Evolutionary conservation across 2,797 vertebrate species (phyloP).

Genomic region (Hydrophis major): DNA sequence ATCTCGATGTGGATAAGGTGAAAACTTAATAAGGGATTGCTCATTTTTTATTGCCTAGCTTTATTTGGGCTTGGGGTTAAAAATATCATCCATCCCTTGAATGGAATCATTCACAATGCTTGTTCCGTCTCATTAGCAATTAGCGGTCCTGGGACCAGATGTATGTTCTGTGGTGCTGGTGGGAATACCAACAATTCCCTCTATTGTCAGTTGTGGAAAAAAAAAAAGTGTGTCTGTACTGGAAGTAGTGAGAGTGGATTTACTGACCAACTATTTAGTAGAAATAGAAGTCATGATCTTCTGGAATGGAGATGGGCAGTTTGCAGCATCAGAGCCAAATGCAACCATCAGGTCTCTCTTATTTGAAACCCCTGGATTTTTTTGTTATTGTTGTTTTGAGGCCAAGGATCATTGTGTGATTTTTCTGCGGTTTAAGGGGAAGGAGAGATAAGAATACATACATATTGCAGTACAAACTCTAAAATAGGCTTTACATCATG

Average conservation of each 20-base stretch:
- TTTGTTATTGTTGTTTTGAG: background rate
- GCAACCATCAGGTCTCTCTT: background rate
- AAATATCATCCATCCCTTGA: background rate
- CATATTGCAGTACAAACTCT: background rate
- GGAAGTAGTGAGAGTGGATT: background rate
- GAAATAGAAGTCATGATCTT: background rate
- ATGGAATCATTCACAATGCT: background rate
- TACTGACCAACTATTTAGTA: background rate
- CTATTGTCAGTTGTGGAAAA: background rate
- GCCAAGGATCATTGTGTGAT: background rate
- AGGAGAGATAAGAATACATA: background rate
- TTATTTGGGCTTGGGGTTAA: background rate
- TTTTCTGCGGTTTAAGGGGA: background rate
- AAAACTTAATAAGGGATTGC: background rate
- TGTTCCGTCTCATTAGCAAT: background rate
- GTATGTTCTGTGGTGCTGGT: too few relatives aligned
- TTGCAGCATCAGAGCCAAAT: background rate
- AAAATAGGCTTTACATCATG: background rate
- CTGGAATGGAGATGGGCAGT: background rate
- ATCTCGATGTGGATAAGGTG: background rate
- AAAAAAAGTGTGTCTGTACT: background rate
- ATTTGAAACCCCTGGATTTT: background rate
- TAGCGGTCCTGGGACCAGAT: background rate
- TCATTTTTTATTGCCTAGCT: background rate
- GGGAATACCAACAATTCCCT: background rate